phyloP scores from a whole-genome alignment of 2,797 vertebrate genomes.

The Platyrinchus mystaceus region DNA sequence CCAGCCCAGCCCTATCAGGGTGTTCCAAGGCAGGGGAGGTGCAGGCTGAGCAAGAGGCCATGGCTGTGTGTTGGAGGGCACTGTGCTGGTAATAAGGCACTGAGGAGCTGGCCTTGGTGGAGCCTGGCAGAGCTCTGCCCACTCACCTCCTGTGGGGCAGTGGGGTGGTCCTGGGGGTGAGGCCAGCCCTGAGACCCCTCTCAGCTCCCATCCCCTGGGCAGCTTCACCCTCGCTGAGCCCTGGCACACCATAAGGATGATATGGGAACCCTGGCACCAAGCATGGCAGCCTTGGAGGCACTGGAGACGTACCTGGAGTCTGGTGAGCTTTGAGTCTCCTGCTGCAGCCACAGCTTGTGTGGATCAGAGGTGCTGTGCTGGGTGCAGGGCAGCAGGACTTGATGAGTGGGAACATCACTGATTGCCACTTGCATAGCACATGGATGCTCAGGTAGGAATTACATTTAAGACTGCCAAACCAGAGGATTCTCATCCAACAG shows the following conservation, averaged over 20 bases:
- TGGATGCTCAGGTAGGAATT: background rate
- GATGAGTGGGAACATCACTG: background rate
- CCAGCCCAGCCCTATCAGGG: background rate
- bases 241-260: background rate
- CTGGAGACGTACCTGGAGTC: background rate
- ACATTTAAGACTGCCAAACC: background rate
- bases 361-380: background rate
- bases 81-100: background rate
- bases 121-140: background rate
- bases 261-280: background rate
- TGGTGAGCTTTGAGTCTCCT: background rate
- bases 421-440: background rate
- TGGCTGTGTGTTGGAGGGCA: accelerated
- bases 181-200: background rate
- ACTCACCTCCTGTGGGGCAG: background rate
- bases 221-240: background rate
- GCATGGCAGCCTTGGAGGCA: background rate
- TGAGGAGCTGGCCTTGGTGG: background rate
- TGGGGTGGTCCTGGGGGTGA: background rate
- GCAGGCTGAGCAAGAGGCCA: background rate
- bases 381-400: background rate
- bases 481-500: background rate
- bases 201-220: background rate
- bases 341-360: accelerated
- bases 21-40: background rate